Percentiles rank a stretch among this genome's conserved stretches.
Conservation (phyloP, 2,113 vertebrate species). For the Catharus minimus region DNA sequence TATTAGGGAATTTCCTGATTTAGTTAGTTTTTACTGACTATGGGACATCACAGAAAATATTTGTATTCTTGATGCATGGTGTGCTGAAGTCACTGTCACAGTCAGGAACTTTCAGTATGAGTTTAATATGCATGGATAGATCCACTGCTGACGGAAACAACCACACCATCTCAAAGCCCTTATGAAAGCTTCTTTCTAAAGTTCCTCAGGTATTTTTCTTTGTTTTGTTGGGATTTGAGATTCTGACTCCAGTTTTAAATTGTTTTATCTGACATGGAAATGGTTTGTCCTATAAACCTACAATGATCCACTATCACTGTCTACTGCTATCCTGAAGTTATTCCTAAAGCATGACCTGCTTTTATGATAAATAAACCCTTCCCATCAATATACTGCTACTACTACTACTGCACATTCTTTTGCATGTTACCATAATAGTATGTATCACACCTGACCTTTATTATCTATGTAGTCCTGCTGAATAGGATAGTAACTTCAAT, state of each 20-base stretch:
- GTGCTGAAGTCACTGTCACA: background rate
- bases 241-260: constrained; percentile 26
- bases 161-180: background rate
- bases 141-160: background rate
- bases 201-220: constrained; percentile 13
- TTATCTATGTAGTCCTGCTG: background rate
- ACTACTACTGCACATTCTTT: background rate
- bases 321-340: background rate
- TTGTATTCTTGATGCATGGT: background rate
- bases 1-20: background rate
- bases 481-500: background rate
- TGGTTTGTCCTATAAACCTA: background rate
- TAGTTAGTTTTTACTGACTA: background rate
- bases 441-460: constrained; percentile 18
- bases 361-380: background rate
- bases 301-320: background rate
- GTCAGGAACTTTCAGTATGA: background rate
- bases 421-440: background rate
- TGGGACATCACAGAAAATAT: background rate
- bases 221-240: constrained; percentile 11
- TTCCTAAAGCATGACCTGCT: background rate
- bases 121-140: background rate
- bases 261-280: constrained; percentile 14
- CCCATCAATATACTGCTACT: background rate
- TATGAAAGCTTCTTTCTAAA: background rate